These are phyloP conservation scores for Nematopogon swammerdamellus DNA, from an alignment of 2,888 invertebrate species.

Conservation along the genomic window DNA sequence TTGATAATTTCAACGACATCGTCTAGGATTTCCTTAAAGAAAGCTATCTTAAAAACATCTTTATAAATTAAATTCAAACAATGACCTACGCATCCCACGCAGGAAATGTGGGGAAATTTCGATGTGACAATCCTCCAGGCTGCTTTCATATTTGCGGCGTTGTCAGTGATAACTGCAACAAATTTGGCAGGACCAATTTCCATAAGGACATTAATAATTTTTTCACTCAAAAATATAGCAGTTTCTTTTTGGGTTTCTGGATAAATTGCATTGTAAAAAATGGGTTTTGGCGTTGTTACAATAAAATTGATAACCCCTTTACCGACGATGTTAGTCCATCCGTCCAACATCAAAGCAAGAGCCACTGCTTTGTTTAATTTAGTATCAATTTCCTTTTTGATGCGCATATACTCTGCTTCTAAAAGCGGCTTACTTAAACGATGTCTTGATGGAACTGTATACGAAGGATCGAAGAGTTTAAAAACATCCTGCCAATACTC, in stretches of 20 bases:
- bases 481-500: background rate
- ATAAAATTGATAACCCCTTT: background rate
- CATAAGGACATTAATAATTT: background rate
- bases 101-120: background rate
- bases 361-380: conserved; percentile 1
- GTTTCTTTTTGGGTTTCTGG: background rate
- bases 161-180: background rate
- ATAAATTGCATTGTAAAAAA: background rate
- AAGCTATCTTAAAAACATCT: background rate
- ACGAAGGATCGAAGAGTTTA: background rate
- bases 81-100: background rate
- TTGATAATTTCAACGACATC: background rate
- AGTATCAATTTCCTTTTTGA: background rate
- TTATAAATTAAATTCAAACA: conserved; percentile 1
- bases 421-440: background rate
- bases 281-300: background rate
- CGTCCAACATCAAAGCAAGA: background rate
- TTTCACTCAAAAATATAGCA: background rate
- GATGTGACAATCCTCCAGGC: background rate
- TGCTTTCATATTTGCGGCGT: background rate
- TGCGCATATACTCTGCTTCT: background rate
- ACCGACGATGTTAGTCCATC: background rate
- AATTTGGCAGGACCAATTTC: background rate
- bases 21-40: background rate
- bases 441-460: background rate